phyloP scores from a whole-genome alignment of 2,888 invertebrate species.

The Andrena praecox region DNA sequence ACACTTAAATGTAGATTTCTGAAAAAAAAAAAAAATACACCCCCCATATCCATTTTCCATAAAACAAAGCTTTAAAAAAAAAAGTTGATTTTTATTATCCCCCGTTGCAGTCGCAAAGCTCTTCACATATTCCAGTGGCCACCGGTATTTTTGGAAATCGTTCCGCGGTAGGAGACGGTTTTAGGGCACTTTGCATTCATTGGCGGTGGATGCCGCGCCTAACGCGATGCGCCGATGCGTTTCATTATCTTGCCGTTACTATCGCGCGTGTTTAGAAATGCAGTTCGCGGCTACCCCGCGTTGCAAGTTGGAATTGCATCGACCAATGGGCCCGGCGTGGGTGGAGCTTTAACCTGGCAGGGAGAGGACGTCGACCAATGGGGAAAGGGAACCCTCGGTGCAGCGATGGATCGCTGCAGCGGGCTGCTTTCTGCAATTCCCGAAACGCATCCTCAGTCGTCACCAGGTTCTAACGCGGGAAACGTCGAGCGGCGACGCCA shows the following conservation, averaged over 20 bases:
- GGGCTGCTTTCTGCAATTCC: slow-evolving; percentile 13
- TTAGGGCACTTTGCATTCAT: background rate
- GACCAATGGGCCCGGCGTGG: slow-evolving; percentile 55
- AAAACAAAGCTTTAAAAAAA: too few species aligned
- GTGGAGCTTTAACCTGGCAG: slow-evolving; percentile 39
- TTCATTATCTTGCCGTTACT: background rate
- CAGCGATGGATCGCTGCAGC: slow-evolving; percentile 45
- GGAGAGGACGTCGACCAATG: slow-evolving; percentile 50
- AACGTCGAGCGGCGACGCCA: slow-evolving; percentile 2
- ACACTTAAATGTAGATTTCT: too few species aligned
- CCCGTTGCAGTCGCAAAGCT: too few species aligned
- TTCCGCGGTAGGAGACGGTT: background rate
- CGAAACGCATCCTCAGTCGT: slow-evolving; percentile 47
- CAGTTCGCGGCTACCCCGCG: slow-evolving; percentile 25
- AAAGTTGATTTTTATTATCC: too few species aligned
- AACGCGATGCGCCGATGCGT: background rate
- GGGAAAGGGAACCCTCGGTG: background rate
- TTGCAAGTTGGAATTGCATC: slow-evolving; percentile 16
- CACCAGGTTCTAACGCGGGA: background rate
- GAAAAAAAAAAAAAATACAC: too few species aligned
- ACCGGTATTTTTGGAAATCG: too few species aligned
- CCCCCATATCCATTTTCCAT: too few species aligned
- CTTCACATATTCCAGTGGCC: too few species aligned
- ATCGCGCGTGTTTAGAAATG: slow-evolving; percentile 25
- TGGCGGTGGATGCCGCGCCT: background rate